Base-by-base conservation (phyloP, 2,113 vertebrate genomes). In the Gyps fulvus region DNA sequence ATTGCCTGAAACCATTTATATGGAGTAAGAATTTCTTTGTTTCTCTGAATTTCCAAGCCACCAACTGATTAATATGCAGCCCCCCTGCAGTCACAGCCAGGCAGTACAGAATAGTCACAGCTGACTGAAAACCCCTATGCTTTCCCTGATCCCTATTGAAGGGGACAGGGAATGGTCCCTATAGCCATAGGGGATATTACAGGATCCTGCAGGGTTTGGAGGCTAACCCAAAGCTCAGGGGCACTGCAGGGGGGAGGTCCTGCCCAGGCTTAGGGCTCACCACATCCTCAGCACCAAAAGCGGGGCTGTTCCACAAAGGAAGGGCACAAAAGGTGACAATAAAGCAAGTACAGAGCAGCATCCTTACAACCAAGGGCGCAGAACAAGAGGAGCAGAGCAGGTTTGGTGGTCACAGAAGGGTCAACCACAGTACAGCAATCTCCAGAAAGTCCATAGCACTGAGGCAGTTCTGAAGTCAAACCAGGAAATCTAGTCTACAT, bases 101-200 rank as follows among this genome's bases (percentile, higher is more conserved):
- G 62, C 91, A 84, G 50, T 13, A 25, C 50, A 43, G 58, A 77
- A 19, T 8, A 77, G 47, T 52, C 59, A 40, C 0, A 2, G 45
- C 26, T 32, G 49, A 32, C 49, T 43, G 17, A 40, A 81, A 20
- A 7, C 10, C 55, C 32, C 23, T 27, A 7, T 14, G 15, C 4
- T 31, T 34, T 22, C 38, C 40, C 32, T 6, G 6, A 9, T 26
- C 25, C 14, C 45, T 17, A 2, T 5, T 11, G 38, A 86, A 66
- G 18, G 52, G 38, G 4, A 49, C 34, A 52, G 55, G 31, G 31
- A 73, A 22, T 0, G 0, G 14, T 26, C 23, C 27, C 5, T 34
- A 0, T 0, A 58, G 59, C 38, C 14, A 11, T 3, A 27, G 19
- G 7, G 45, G 29, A 3, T 6, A 8, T 63, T 49, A 11, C 1